phyloP scores from a whole-genome alignment of 1,140 invertebrate genomes.

The Bombus sylvicola region DNA sequence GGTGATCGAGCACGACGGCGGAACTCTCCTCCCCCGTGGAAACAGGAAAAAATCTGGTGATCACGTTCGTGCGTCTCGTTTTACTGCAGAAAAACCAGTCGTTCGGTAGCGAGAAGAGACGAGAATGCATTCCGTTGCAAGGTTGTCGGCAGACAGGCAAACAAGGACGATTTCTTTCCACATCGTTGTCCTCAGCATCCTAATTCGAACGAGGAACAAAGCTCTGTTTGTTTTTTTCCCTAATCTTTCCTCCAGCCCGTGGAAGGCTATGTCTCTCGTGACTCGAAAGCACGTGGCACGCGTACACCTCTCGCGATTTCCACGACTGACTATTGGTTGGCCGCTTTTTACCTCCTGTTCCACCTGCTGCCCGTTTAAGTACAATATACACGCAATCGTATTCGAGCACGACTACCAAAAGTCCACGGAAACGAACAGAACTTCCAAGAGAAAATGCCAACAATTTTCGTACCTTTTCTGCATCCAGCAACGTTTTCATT shows the following conservation, averaged over 20 bases:
- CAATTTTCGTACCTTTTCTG: conserved; percentile 30
- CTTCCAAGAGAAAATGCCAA: neutral
- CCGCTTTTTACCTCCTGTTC: conserved; percentile 17
- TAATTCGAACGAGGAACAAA: neutral
- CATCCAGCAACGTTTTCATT: neutral
- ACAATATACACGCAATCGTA: conserved; percentile 35
- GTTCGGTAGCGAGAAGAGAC: conserved; percentile 53
- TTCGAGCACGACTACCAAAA: conserved; percentile 19
- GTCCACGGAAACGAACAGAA: conserved; percentile 7
- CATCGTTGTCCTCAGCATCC: neutral
- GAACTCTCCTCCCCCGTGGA: neutral
- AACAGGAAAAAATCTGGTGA: conserved; percentile 44
- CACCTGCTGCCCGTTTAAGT: conserved; percentile 27
- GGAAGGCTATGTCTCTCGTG: neutral
- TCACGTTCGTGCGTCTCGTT: conserved; percentile 54
- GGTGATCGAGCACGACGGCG: conserved; percentile 21
- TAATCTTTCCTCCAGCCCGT: neutral
- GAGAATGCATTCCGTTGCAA: conserved; percentile 56
- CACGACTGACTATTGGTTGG: neutral
- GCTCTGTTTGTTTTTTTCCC: neutral
- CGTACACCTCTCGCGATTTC: neutral
- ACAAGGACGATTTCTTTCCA: conserved; percentile 54
- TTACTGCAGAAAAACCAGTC: conserved; percentile 66
- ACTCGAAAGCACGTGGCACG: conserved; percentile 3
- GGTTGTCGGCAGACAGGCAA: conserved; percentile 26